phyloP scores from a whole-genome alignment of 2,888 invertebrate species.

The Oasisia sp. region DNA sequence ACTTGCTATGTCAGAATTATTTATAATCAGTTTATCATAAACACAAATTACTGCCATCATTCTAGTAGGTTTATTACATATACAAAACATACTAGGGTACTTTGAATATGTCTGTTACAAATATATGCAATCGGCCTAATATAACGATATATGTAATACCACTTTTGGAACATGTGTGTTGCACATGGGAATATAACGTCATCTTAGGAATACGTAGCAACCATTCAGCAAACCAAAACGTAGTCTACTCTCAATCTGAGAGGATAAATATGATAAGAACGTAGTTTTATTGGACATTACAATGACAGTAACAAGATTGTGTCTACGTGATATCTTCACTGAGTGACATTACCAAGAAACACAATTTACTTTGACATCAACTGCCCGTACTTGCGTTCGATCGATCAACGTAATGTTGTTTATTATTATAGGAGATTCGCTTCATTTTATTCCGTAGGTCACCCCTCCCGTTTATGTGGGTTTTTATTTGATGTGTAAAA shows the following conservation, averaged over 20 bases:
- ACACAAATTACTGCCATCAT: no score
- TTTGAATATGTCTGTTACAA: no score
- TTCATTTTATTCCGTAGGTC: not conserved
- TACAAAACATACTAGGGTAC: no score
- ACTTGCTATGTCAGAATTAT: no score
- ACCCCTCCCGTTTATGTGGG: not conserved
- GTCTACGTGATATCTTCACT: not conserved
- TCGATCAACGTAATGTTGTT: not conserved
- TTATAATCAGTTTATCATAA: no score
- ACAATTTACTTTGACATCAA: not conserved
- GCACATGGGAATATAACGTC: not conserved
- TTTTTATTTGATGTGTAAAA: not conserved
- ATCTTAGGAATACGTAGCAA: not conserved
- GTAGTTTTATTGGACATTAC: not conserved
- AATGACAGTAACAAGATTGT: not conserved
- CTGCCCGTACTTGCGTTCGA: not conserved
- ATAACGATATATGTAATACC: no score
- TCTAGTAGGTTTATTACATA: no score
- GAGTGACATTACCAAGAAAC: not conserved
- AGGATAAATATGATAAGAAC: not conserved
- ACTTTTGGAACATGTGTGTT: no score
- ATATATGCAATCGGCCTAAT: no score
- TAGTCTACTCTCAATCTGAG: not conserved
- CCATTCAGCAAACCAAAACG: not conserved
- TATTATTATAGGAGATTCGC: not conserved